Conservation (phyloP, 1,140 invertebrate species). For the Bicyclus anynana region DNA sequence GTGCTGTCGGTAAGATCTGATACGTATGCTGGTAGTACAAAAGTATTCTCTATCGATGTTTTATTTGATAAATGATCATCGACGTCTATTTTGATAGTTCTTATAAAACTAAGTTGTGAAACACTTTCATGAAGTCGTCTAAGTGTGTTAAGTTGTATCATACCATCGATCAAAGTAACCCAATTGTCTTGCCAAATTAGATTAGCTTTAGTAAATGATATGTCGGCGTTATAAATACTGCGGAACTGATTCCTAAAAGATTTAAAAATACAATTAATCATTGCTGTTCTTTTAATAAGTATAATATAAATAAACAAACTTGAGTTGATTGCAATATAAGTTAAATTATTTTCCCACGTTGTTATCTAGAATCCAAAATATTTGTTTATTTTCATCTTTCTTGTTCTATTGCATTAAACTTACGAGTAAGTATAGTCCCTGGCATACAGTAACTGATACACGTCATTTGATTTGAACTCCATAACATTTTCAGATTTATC, state of each 20-base stretch:
- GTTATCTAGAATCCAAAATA: too few species aligned
- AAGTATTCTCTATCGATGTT: neutral
- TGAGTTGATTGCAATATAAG: too few species aligned
- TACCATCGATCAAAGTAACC: conserved; percentile 34
- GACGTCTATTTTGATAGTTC: conserved; percentile 29
- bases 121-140: conserved; percentile 18
- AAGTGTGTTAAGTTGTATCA: conserved; percentile 32
- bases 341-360: too few species aligned
- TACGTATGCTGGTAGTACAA: conserved; percentile 1
- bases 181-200: conserved; percentile 34
- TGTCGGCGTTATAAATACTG: conserved; percentile 26
- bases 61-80: conserved; percentile 9
- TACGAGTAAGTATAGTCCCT: conserved; percentile 30
- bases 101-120: conserved; percentile 24
- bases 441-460: conserved; percentile 30
- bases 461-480: conserved; percentile 18
- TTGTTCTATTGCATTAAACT: too few species aligned
- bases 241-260: conserved; percentile 30
- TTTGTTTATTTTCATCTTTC: too few species aligned
- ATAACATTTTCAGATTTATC: conserved; percentile 8
- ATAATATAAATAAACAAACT: too few species aligned
- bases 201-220: conserved; percentile 23
- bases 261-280: neutral
- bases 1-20: neutral
- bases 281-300: too few species aligned